These are phyloP conservation scores for Trichogramma dendrolimi DNA, from an alignment of 2,888 invertebrate species.

Conservation along the genomic window DNA sequence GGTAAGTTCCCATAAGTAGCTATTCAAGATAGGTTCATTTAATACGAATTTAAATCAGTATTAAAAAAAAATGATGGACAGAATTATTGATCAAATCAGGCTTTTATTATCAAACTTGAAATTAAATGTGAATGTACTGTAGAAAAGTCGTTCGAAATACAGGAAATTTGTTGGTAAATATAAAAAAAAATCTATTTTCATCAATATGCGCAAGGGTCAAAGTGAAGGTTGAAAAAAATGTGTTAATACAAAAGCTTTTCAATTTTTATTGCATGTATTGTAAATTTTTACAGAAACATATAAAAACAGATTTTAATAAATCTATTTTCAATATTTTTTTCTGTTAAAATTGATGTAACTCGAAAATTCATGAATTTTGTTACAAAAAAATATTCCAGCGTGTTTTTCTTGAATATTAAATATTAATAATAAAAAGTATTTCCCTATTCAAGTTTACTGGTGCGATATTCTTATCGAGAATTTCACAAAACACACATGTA, in stretches of 20 bases:
- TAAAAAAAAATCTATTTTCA: too few relatives aligned
- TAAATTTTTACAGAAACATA: conserved; percentile 24
- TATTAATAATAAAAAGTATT: conserved; percentile 18
- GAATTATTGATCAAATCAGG: neutral
- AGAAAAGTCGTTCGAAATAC: too few relatives aligned
- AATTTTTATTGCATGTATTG: conserved; percentile 15
- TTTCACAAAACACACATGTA: conserved; percentile 33
- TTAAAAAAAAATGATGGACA: too few relatives aligned
- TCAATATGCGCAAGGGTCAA: too few relatives aligned
- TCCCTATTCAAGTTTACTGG: conserved; percentile 16
- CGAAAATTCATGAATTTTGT: conserved; percentile 18
- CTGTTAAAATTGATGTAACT: conserved; percentile 20
- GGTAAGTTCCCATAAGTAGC: too few relatives aligned
- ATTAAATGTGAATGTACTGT: neutral
- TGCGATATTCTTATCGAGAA: conserved; percentile 33
- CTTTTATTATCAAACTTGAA: neutral
- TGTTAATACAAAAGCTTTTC: neutral
- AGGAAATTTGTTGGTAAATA: too few relatives aligned
- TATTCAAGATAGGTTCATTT: too few relatives aligned
- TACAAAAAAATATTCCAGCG: conserved; percentile 25
- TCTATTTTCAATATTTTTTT: conserved; percentile 11
- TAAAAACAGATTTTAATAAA: conserved; percentile 6
- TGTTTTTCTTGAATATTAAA: conserved; percentile 16
- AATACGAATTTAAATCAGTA: too few relatives aligned
- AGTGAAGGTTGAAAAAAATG: too few relatives aligned